These are phyloP conservation scores for Caenorhabditis sp. DNA, from an alignment of 2,888 invertebrate genomes.

Conservation along the genomic window DNA sequence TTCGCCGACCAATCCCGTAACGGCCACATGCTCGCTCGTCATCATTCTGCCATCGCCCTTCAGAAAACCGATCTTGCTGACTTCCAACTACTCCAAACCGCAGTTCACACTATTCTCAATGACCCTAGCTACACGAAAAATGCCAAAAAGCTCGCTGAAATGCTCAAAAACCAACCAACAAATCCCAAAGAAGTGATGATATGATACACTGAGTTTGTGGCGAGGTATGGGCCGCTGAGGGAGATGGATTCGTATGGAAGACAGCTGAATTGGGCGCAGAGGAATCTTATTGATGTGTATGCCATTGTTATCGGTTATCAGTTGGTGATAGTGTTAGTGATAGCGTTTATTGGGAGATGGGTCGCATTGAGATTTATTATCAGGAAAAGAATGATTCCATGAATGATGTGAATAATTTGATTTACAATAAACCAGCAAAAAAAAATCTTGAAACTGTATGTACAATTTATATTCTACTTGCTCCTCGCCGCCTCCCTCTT, in stretches of 20 bases:
- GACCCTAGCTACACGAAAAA: slow-evolving; percentile 23
- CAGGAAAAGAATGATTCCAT: too few species aligned
- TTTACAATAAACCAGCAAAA: slow-evolving; percentile 1
- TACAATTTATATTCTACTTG: too few species aligned
- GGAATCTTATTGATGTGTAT: slow-evolving; percentile 1
- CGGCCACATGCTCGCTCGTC: slow-evolving; percentile 54
- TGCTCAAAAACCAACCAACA: slow-evolving; percentile 42
- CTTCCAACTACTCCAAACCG: slow-evolving; percentile 1
- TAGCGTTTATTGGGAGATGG: background rate
- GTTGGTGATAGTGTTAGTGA: too few species aligned
- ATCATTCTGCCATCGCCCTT: slow-evolving; percentile 27
- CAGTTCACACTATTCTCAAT: slow-evolving; percentile 27
- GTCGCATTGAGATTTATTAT: too few species aligned
- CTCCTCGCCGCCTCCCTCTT: too few species aligned
- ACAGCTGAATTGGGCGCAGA: slow-evolving; percentile 38
- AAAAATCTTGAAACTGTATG: slow-evolving; percentile 1
- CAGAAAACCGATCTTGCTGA: slow-evolving; percentile 45
- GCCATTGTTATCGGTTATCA: too few species aligned
- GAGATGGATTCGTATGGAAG: slow-evolving; percentile 26
- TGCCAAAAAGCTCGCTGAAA: slow-evolving; percentile 25
- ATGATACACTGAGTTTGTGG: slow-evolving; percentile 56
- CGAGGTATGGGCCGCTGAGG: slow-evolving; percentile 43
- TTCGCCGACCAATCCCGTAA: slow-evolving; percentile 60
- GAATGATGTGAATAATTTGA: too few species aligned
- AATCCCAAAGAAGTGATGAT: slow-evolving; percentile 48